Evolutionary conservation across 2,888 invertebrate genomes (phyloP), one percentile per base, ranked within the genome.

Genomic region (Sinodicranocentrus sp.): DNA sequence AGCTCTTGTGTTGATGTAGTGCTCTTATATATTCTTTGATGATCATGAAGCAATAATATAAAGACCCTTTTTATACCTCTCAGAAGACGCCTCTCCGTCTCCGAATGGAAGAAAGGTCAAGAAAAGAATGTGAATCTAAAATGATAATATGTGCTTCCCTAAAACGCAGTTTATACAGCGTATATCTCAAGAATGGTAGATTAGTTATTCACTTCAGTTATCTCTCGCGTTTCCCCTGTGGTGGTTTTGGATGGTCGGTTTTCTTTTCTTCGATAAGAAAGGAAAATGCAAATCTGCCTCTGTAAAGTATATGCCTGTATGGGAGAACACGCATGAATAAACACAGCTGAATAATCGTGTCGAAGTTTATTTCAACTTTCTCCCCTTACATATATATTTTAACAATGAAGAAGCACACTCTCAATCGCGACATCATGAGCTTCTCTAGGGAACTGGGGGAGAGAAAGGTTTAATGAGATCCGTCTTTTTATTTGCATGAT

Each of bases 381-480:
- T 65, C 15, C 48, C 48, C 3, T 10, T 33, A 3, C 33, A n/a
- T n/a, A n/a, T n/a, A n/a, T n/a, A n/a, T n/a, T n/a, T n/a, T n/a
- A n/a, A n/a, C n/a, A n/a, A n/a, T n/a, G n/a, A n/a, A n/a, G n/a
- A n/a, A n/a, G n/a, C 39, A 39, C 6, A 39, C 39, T 39, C 39
- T 39, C n/a, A 54, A 77, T 23, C 39, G 67, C 21, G 21, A 78
- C 71, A 71, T 65, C 63, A 79, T 79, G 43, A 79, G 65, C 71
- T 79, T 52, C 43, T 48, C 15, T 0, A 15, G 39, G 65, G 28
- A 25, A 19, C 15, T 0, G 21, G 39, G 65, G 28, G 33, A 19
- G 61, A 21, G 61, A 70, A 78, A 26, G 65, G 33, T 65, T 63
- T 71, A 72, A 79, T 65, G 71, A 79, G 65, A 77, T 68, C 68